Evolutionary conservation across 2,797 vertebrate species (phyloP).

Genomic region (Eulemur albifrons): DNA sequence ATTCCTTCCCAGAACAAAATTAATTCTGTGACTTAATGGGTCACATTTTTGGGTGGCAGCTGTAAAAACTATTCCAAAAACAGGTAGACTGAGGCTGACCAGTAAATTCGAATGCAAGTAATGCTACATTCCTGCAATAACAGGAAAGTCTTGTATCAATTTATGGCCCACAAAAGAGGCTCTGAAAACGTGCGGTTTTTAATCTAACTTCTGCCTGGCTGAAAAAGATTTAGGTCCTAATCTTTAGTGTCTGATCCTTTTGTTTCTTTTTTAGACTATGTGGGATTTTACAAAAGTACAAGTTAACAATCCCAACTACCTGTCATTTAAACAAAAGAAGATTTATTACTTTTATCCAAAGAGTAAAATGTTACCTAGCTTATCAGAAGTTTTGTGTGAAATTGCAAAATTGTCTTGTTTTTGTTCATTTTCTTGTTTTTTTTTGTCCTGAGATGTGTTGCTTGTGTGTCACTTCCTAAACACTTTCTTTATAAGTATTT

Average conservation of each 20-base stretch:
- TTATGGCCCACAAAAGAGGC: neutral
- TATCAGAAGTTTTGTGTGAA: neutral
- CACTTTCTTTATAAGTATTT: neutral
- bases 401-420: neutral
- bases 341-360: constrained; percentile 9
- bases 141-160: neutral
- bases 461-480: neutral
- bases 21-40: neutral
- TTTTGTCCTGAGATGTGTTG: neutral
- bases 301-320: neutral
- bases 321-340: constrained; percentile 12
- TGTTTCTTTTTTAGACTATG: neutral
- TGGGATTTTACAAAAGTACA: constrained; percentile 17
- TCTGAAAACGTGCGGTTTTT: neutral
- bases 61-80: neutral
- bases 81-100: neutral
- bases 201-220: neutral
- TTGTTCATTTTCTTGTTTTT: neutral
- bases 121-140: neutral
- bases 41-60: neutral
- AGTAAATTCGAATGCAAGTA: neutral
- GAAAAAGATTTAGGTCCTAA: neutral
- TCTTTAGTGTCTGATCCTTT: neutral
- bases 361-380: neutral
- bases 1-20: neutral